phyloP scores from a whole-genome alignment of 30 jellyfish, hydroid and myxozoan genomes.

The Morbakka virulenta region DNA sequence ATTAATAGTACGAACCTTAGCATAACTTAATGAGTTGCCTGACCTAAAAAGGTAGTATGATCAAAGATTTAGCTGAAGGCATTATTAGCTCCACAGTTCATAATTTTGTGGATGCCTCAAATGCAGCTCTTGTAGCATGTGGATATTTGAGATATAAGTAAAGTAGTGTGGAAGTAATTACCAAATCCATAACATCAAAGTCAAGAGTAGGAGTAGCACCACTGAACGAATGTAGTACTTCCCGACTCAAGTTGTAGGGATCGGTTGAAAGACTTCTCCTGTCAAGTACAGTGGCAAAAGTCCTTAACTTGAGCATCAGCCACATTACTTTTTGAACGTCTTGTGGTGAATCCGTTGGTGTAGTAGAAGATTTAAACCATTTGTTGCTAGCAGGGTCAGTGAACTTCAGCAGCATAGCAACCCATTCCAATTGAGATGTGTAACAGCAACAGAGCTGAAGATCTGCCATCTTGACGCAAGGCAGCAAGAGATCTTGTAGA shows the following conservation, averaged over 20 bases:
- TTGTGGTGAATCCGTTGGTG: slow-evolving; percentile 10
- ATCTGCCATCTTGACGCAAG: too few relatives aligned
- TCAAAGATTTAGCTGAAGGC: not conserved
- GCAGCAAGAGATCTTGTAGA: too few relatives aligned
- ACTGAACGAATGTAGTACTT: not conserved
- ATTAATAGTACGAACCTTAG: not conserved
- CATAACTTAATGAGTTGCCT: not conserved
- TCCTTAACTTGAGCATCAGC: not conserved
- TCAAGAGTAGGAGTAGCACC: slow-evolving; percentile 12
- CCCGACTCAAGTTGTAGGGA: slow-evolving; percentile 17
- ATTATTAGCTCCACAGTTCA: not conserved
- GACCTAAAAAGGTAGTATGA: not conserved
- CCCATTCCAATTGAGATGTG: slow-evolving; percentile 7
- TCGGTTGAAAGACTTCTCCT: not conserved
- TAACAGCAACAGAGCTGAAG: slow-evolving; percentile 24
- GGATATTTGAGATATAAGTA: not conserved
- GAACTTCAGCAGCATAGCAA: slow-evolving; percentile 1
- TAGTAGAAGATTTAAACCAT: slow-evolving; percentile 10
- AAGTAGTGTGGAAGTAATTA: not conserved
- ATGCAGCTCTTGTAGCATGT: slow-evolving; percentile 10
- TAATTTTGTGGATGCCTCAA: slow-evolving; percentile 10
- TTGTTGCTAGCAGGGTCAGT: slow-evolving; percentile 12
- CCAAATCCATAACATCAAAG: not conserved
- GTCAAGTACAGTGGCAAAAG: not conserved
- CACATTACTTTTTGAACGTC: not conserved